Base-by-base conservation (phyloP, 2,888 invertebrate genomes). In the Eledona agricola region DNA sequence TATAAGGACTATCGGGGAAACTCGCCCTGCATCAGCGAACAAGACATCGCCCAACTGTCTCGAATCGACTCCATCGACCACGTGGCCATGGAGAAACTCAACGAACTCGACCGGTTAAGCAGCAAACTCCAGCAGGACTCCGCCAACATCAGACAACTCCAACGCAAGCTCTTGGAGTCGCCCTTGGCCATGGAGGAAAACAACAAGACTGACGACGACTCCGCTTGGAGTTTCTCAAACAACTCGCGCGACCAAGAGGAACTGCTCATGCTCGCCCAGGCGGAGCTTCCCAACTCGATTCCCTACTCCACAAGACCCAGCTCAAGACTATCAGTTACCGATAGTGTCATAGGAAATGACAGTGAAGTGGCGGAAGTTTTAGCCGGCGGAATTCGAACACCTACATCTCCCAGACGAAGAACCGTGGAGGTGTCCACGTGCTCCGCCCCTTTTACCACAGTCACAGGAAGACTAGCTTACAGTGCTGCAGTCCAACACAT, bases 1-100 rank as follows among this genome's bases (percentile, higher is more conserved):
- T 90, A 90, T 68, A 89, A 89, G 76, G 87, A 88, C 72, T 90
- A 90, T 66, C 80, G 88, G 51, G 88, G 87, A 49, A 84, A 86
- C 67, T 86, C 86, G 16, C 85, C 89, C 3, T 87, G 86, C 69
- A 84, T 89, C 60, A 88, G 85, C 71, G 89, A 89, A 76, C 86
- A 88, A 73, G 90, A 90, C 74, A 78, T 90, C 64, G 88, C 86
- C 59, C 87, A 89, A 77, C 78, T 89, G 60, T 85, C 86, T 59
- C 81, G 86, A 69, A 82, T 89, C 73, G 88, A 86, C 77, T 84
- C 87, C 57, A 84, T 90, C 72, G 89, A 89, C 77, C 86, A 88
- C 76, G 86, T 87, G 57, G 85, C 89, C 47, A 84, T 89, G 72
- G 88, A 88, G 75, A 89, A 89, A 78, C 80, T 89, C 72, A 86